These are phyloP conservation scores for Scotopteryx bipunctaria DNA, from an alignment of 2,888 invertebrate genomes.

Conservation along the genomic window DNA sequence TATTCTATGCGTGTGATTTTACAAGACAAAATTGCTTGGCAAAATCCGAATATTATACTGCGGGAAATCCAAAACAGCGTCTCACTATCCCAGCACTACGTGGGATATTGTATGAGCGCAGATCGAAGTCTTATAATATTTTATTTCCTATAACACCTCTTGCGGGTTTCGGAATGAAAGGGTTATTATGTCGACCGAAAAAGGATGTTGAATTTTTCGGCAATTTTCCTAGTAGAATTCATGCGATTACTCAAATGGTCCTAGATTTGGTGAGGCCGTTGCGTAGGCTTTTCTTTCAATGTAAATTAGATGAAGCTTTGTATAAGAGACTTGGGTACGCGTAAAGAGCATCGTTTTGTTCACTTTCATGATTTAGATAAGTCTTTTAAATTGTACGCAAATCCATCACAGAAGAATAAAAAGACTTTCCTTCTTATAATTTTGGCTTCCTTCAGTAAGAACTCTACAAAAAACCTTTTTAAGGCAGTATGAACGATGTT, in stretches of 20 bases:
- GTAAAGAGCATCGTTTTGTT: conserved; percentile 3
- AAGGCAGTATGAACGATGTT: no score
- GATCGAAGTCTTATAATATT: conserved; percentile 39
- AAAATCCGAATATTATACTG: neutral
- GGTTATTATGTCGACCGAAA: conserved; percentile 40
- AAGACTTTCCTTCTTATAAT: neutral
- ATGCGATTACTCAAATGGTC: conserved; percentile 25
- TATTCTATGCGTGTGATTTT: no score
- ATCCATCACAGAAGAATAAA: neutral
- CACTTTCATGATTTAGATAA: conserved; percentile 2
- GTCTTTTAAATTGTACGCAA: neutral
- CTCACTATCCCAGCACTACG: conserved; percentile 23
- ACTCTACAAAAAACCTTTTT: no score
- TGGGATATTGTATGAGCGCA: conserved; percentile 35
- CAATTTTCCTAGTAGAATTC: conserved; percentile 33
- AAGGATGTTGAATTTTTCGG: conserved; percentile 34
- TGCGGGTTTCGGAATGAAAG: conserved; percentile 40
- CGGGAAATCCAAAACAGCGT: neutral
- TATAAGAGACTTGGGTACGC: conserved; percentile 1
- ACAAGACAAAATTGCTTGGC: neutral
- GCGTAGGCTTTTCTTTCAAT: conserved; percentile 16
- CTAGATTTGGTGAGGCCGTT: conserved; percentile 12
- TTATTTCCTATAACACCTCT: conserved; percentile 45
- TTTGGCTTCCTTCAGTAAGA: no score
- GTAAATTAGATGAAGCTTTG: conserved; percentile 15